Evolutionary conservation across 2,888 invertebrate genomes (phyloP).

Genomic region (Eretmocerus hayati): DNA sequence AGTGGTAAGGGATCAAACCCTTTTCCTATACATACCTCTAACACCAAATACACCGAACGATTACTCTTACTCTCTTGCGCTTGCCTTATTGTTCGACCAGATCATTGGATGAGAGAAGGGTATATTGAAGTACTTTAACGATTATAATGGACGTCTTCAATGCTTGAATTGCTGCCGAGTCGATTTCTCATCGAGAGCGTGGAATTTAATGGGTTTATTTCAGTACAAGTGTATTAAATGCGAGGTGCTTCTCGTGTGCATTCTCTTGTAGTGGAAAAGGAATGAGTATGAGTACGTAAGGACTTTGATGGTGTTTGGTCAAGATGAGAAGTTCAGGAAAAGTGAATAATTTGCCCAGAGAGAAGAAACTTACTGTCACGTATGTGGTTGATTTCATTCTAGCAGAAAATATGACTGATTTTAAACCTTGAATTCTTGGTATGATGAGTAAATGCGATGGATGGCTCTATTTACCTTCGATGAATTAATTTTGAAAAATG

Average conservation of each 20-base stretch:
- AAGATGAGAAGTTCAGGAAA: too few species aligned
- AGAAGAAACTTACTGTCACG: too few species aligned
- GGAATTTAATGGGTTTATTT: slow-evolving; percentile 11
- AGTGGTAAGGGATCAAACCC: background rate
- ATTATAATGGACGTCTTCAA: slow-evolving; percentile 19
- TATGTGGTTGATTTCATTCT: too few species aligned
- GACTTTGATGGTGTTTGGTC: too few species aligned
- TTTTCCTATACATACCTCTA: background rate
- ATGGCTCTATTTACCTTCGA: too few species aligned
- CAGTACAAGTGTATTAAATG: background rate
- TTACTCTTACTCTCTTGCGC: background rate
- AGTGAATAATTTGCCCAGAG: too few species aligned
- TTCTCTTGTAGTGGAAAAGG: too few species aligned
- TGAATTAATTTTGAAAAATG: too few species aligned
- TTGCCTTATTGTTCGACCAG: background rate
- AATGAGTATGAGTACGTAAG: too few species aligned
- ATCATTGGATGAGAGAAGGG: background rate
- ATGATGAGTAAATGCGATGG: too few species aligned
- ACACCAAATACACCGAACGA: background rate
- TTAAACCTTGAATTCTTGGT: too few species aligned
- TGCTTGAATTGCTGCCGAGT: slow-evolving; percentile 17
- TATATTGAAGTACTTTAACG: slow-evolving; percentile 23
- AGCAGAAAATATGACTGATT: too few species aligned
- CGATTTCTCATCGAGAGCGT: slow-evolving; percentile 27
- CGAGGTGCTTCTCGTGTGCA: background rate